Conservation (phyloP, 2,113 vertebrate genomes). For the Microcebus griseorufus region DNA sequence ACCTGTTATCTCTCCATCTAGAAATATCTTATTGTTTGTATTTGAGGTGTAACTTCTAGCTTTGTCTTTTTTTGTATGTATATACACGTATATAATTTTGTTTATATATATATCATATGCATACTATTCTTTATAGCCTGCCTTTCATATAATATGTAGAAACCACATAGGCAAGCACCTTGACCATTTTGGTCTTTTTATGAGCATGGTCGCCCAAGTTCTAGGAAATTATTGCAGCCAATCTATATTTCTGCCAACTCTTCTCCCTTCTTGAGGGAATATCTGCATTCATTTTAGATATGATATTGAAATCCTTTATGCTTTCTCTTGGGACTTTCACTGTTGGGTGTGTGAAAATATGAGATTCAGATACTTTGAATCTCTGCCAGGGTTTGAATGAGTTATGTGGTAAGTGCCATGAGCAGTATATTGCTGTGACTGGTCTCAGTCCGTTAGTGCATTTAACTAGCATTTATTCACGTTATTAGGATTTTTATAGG, state of each 20-base stretch:
- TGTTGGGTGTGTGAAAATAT: background rate
- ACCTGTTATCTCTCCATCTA: background rate
- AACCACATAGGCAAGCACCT: background rate
- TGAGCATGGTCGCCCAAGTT: background rate
- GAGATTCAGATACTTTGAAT: constrained; percentile 40
- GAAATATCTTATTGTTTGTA: constrained; percentile 14
- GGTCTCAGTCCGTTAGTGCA: background rate
- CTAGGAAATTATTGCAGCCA: background rate
- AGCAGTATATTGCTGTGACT: constrained; percentile 14
- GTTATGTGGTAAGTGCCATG: background rate
- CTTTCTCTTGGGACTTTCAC: constrained; percentile 36
- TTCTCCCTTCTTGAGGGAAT: background rate
- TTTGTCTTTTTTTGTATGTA: background rate
- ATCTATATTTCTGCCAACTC: background rate
- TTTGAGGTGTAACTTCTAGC: background rate
- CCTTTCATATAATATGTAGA: background rate
- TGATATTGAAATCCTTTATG: constrained; percentile 15
- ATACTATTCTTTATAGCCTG: constrained; percentile 4
- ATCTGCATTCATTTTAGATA: background rate
- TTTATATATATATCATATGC: background rate
- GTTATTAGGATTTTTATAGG: constrained; percentile 36
- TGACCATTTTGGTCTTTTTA: background rate
- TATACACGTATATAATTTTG: constrained; percentile 4
- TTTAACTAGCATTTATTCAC: constrained; percentile 43
- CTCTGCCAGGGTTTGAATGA: constrained; percentile 46